Base-by-base conservation (phyloP, 2,888 invertebrate species). In the Marasmarcha lunaedactyla region DNA sequence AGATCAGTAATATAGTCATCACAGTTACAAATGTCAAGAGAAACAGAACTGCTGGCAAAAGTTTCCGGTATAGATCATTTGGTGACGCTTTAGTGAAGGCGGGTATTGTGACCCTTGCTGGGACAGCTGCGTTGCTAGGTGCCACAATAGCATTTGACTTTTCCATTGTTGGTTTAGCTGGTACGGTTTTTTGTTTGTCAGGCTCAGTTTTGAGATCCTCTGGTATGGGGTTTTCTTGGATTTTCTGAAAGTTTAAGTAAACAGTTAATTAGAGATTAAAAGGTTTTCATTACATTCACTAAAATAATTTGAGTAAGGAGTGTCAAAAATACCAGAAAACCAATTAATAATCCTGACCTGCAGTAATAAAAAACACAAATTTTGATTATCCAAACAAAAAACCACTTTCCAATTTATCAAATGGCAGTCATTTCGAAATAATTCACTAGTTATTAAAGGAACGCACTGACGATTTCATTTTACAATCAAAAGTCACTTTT, bases 1-100 rank as follows among this genome's bases (percentile, higher is more conserved):
- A 92, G 50, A 92, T 87, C 35, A 92, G 86, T 48, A 93, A 84
- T 58, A 91, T 85, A 9, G 90, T 90, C 88, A 92, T 90, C 20
- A 92, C 92, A 20, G 90, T 90, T 42, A 91, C 90, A 74, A 93
- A 93, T 7, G 92, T 91, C 45, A 91, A 78, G 48, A 92, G 85
- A 73, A 92, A 93, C 47, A 91, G 77, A 36, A 89, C 87, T 25
- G 90, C 87, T 0, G 92, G 91, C 56, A 90, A 67, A 43, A 90
- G 71, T 47, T 76, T 69, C 40, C 86, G 62, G 42, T 78, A 84
- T 44, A 83, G 42, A 14, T 84, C 83, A 57, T 77, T 78, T 0
- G 81, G 81, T 0, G 76, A 61, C 1, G 70, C 68, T 47, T 81
- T 81, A 0, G 71, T 70, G 47, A 81, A 68, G 1, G 67, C 48